Evolutionary conservation across 2,888 invertebrate genomes (phyloP), one percentile per base, ranked within the genome.

Genomic region (Amphipoea lucens): DNA sequence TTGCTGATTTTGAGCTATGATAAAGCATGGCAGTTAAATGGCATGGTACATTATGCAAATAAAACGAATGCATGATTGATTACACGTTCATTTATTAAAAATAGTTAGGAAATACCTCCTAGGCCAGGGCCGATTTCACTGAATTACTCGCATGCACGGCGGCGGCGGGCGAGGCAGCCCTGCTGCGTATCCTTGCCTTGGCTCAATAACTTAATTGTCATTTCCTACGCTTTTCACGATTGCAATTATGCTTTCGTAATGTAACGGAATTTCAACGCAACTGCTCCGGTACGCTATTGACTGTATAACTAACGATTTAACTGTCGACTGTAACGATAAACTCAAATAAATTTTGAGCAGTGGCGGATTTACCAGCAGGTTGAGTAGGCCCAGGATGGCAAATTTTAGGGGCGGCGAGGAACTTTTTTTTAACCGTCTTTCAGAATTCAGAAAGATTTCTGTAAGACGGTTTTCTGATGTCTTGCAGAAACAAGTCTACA

Each of bases 151-250:
- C 57, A 12, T 42, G 66, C 42, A 40, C 36, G 11, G 45, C 45
- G 45, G 45, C 45, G 11, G 20, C 40, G 42, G 29, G 7, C 67
- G 78, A 60, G 81, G n/a, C 74, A 86, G 78, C 82, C 87, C 86
- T 87, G 89, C 86, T 87, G 89, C 74, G 83, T 81, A 91, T 91
- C 86, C 88, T 90, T 89, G 79, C 90, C 90, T 90, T 90, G 90
- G 74, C 90, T 84, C 84, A 80, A 76, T 86, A 79, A 85, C 65
- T 73, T 85, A 87, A 90, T 86, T 87, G 85, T 83, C 77, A 83
- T 90, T 87, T 91, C 90, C 87, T 88, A 72, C 81, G 65, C 74
- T 88, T 88, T 90, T 86, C 86, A 90, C 84, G 77, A 87, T 82
- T 91, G 88, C 81, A 87, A 90, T 86, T 84, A 79, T 74, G 67